phyloP scores from a whole-genome alignment of 2,797 vertebrate species.

The Morus bassanus region DNA sequence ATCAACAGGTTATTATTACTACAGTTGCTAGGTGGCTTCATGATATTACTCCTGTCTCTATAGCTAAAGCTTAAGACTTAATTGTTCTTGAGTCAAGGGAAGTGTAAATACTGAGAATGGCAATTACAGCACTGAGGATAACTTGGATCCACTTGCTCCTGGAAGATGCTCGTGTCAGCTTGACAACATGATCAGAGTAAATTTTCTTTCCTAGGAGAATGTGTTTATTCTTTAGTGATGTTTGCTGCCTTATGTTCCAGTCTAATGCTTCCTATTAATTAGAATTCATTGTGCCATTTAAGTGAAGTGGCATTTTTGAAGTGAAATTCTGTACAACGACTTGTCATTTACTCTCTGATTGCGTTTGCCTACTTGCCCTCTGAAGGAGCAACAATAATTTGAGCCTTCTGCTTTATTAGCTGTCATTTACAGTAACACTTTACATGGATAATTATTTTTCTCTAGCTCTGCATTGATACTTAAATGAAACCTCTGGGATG shows the following conservation, averaged over 20 bases:
- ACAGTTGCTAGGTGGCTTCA: background rate
- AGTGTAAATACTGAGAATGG: background rate
- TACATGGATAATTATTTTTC: background rate
- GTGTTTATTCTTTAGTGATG: constrained; percentile 38
- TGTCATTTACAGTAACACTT: constrained; percentile 5
- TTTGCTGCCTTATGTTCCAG: constrained; percentile 22
- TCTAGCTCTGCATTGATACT: background rate
- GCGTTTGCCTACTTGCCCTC: constrained; percentile 6
- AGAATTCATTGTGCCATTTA: constrained; percentile 5
- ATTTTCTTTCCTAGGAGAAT: background rate
- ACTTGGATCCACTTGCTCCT: background rate
- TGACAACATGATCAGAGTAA: background rate
- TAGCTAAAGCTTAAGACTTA: background rate
- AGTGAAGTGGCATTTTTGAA: background rate
- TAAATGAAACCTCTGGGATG: constrained; percentile 35
- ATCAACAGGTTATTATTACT: background rate
- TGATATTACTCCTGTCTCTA: background rate
- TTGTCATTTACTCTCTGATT: background rate
- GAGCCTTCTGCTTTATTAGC: constrained; percentile 22
- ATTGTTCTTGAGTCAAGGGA: background rate
- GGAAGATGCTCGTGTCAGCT: background rate
- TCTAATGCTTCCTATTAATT: constrained; percentile 24
- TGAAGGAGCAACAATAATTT: background rate
- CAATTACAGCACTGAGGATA: background rate
- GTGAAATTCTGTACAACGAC: background rate